These are phyloP conservation scores for Odontesthes bonariensis DNA, from an alignment of 2,113 vertebrate genomes.

Conservation along the genomic window DNA sequence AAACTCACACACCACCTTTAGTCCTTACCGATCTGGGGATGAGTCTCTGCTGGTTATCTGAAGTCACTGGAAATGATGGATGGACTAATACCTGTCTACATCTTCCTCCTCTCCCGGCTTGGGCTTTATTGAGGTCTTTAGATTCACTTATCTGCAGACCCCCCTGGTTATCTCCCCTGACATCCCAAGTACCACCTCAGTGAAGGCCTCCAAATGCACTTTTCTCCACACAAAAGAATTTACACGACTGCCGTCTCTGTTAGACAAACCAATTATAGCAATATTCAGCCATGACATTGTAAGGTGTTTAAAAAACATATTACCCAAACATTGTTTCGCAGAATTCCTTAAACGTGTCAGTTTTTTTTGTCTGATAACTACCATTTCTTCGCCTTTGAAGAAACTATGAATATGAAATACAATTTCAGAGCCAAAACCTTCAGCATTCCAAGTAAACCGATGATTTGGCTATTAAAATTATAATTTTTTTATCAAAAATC, in stretches of 20 bases:
- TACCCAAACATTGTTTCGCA: background rate
- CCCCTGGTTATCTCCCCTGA: slow-evolving; percentile 64
- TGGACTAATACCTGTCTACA: slow-evolving; percentile 72
- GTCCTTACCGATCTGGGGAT: slow-evolving; percentile 57
- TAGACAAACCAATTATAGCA: background rate
- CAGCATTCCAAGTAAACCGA: no score
- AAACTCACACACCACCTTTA: slow-evolving; percentile 17
- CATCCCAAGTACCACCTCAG: slow-evolving; percentile 56
- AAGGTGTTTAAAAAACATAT: background rate
- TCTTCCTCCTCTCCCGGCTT: slow-evolving; percentile 58
- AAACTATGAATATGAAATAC: no score
- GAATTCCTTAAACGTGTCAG: background rate
- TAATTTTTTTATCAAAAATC: background rate
- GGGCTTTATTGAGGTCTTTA: slow-evolving; percentile 75
- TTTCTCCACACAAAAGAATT: slow-evolving; percentile 51
- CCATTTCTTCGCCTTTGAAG: no score
- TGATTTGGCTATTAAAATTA: background rate
- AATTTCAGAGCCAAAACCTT: no score
- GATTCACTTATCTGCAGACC: slow-evolving; percentile 77
- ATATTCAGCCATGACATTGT: background rate
- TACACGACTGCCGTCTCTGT: background rate
- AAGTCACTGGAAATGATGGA: slow-evolving; percentile 70
- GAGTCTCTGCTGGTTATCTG: slow-evolving; percentile 63
- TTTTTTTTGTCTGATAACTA: no score
- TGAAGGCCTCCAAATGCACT: slow-evolving; percentile 49